phyloP scores from a whole-genome alignment of 2,113 vertebrate genomes.

The Pachycephala philippinensis region DNA sequence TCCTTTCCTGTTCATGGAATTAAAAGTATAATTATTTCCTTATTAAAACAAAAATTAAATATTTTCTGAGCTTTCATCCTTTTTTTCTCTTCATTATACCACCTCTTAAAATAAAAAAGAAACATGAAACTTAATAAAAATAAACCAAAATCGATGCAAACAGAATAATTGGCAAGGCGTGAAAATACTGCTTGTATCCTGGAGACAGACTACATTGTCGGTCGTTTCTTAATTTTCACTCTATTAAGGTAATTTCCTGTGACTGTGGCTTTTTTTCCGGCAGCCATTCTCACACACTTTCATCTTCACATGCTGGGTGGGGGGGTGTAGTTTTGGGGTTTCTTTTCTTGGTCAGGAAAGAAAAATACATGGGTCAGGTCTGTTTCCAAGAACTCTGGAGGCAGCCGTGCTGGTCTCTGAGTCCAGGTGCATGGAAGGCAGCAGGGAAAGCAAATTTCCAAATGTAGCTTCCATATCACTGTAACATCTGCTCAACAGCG shows the following conservation, averaged over 20 bases:
- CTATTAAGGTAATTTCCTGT: constrained; percentile 79
- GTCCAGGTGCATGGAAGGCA: background rate
- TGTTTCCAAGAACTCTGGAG: background rate
- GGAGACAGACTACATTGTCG: constrained; percentile 59
- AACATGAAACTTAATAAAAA: constrained; percentile 55
- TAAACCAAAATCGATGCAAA: constrained; percentile 70
- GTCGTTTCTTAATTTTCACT: constrained; percentile 79
- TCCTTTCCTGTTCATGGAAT: constrained; percentile 15
- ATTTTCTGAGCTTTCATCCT: constrained; percentile 60
- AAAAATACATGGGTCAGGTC: background rate
- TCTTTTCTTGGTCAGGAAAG: background rate
- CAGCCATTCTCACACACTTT: constrained; percentile 29
- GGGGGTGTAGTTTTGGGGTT: background rate
- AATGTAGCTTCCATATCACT: background rate
- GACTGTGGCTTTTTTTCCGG: constrained; percentile 51
- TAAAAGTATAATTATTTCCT: constrained; percentile 50
- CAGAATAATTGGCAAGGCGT: constrained; percentile 73
- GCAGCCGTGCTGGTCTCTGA: background rate
- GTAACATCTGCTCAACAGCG: background rate
- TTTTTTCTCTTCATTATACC: constrained; percentile 56
- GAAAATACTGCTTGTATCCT: constrained; percentile 66
- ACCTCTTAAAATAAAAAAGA: constrained; percentile 30
- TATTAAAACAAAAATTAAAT: constrained; percentile 67
- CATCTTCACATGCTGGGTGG: background rate
- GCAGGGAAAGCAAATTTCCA: background rate